Percentiles rank a stretch among this genome's conserved stretches.
phyloP scores from a whole-genome alignment of 92 coral and sea anemone species.

The Plumapathes pennacea region DNA sequence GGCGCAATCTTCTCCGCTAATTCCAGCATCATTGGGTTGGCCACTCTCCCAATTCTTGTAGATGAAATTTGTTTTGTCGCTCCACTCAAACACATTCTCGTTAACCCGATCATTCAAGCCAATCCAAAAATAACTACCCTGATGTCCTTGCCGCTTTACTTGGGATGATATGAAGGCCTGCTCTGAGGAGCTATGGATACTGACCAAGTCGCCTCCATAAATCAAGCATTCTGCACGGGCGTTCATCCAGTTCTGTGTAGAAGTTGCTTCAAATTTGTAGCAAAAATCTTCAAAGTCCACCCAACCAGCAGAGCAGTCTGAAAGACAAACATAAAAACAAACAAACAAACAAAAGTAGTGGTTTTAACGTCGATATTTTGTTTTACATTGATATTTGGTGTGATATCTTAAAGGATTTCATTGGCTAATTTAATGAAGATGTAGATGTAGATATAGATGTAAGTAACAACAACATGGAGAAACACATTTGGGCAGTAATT shows the following conservation, averaged over 20 bases:
- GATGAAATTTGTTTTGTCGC: slow-evolving; percentile 67
- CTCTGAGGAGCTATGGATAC: slow-evolving; percentile 63
- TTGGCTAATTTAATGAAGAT: no score
- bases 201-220: slow-evolving; percentile 78
- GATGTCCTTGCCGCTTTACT: slow-evolving; percentile 13
- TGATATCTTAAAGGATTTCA: no score
- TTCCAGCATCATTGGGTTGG: slow-evolving; percentile 83
- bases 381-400: no score
- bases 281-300: slow-evolving; percentile 62
- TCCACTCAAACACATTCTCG: slow-evolving; percentile 79
- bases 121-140: no score
- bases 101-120: slow-evolving; percentile 80
- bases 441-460: no score
- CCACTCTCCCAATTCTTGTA: slow-evolving; percentile 67
- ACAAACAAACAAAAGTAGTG: no score
- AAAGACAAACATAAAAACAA: no score
- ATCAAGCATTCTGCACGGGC: slow-evolving; percentile 68
- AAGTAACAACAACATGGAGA: no score
- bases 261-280: slow-evolving; percentile 64
- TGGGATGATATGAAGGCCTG: slow-evolving; percentile 59
- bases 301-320: slow-evolving; percentile 81
- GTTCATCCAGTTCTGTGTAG: slow-evolving; percentile 74
- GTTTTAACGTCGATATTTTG: no score
- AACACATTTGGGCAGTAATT: no score
- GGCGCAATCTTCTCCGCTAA: slow-evolving; percentile 69